Conservation (phyloP, 1,140 invertebrate species). For the Vanessa tameamea region DNA sequence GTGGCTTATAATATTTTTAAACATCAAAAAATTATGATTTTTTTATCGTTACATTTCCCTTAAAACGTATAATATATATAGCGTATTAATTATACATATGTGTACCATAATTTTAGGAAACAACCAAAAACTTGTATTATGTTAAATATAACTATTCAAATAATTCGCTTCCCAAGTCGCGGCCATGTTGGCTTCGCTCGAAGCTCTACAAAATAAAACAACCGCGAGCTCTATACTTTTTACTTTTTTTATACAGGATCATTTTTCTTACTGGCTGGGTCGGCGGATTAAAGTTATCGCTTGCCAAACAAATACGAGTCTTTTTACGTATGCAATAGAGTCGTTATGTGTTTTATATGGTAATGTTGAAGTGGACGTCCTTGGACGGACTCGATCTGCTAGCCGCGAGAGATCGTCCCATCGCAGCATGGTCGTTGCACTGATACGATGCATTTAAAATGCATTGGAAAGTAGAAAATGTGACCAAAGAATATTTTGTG, state of each 20-base stretch:
- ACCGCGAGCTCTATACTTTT: conserved; percentile 67
- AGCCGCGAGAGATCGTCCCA: conserved; percentile 75
- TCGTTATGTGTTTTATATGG: conserved; percentile 42
- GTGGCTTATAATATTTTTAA: not conserved
- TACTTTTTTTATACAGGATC: conserved; percentile 79
- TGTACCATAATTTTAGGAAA: not conserved
- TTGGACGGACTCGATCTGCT: conserved; percentile 80
- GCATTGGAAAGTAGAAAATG: conserved; percentile 78
- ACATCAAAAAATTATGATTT: not conserved
- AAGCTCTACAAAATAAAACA: conserved; percentile 75
- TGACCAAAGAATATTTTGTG: conserved; percentile 46
- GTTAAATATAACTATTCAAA: conserved; percentile 49
- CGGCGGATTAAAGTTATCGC: conserved; percentile 56
- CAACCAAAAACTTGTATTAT: not conserved
- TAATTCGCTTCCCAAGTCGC: conserved; percentile 66
- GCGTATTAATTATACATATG: not conserved
- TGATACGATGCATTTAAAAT: conserved; percentile 74
- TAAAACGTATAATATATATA: not conserved
- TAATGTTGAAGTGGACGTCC: conserved; percentile 70
- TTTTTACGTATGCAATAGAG: conserved; percentile 45
- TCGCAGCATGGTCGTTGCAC: conserved; percentile 77
- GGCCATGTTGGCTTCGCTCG: conserved; percentile 70
- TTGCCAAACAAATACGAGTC: conserved; percentile 43
- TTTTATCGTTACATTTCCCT: not conserved
- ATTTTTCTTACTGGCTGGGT: conserved; percentile 75